Evolutionary conservation across 2,888 invertebrate genomes (phyloP), one percentile per base, ranked within the genome.

Genomic region (Lasioglossum zephyrum): DNA sequence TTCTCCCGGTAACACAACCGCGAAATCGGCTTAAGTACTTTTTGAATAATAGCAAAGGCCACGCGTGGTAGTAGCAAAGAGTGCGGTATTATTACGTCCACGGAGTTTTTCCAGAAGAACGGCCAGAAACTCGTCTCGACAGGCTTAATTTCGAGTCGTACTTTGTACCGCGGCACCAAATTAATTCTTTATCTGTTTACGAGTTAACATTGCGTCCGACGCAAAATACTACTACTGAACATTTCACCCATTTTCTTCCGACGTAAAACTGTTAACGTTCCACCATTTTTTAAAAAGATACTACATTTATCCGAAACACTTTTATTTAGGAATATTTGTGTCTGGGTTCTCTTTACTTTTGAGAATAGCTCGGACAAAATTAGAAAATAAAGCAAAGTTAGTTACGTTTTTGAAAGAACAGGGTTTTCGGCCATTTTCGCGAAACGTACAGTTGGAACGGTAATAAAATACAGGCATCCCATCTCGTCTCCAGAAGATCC

Each of bases 21-120:
- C 83, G 78, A 92, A 93, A 93, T 93, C 93, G 91, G 93, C 93
- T 93, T 92, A 92, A 91, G 88, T 92, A 91, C 92, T 92, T 93
- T 92, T 91, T 91, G 89, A 91, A 90, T 91, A 85, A 90, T 84
- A 91, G 90, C 88, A 88, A 87, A 82, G 77, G 84, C 83, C 82
- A 79, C 73, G 76, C 77, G 74, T 63, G 74, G 31, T 74, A 57
- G 72, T 44, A 78, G 69, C 73, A 66, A 49, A 49, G 75, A 73
- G 31, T 76, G 57, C 44, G 22, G 78, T 72, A 83, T 85, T 89
- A 84, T 18, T 44, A 4, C 69, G 73, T 39, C 26, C 77, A 36
- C 57, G 69, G 76, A 78, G 79, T 83, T 82, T 63, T 82, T 44
- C 70, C 63, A 75, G 76, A 70, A 76, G 76, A 83, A 53, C 11